These are phyloP conservation scores for Periphyllus acericola DNA, from an alignment of 2,888 invertebrate genomes.

Conservation along the genomic window DNA sequence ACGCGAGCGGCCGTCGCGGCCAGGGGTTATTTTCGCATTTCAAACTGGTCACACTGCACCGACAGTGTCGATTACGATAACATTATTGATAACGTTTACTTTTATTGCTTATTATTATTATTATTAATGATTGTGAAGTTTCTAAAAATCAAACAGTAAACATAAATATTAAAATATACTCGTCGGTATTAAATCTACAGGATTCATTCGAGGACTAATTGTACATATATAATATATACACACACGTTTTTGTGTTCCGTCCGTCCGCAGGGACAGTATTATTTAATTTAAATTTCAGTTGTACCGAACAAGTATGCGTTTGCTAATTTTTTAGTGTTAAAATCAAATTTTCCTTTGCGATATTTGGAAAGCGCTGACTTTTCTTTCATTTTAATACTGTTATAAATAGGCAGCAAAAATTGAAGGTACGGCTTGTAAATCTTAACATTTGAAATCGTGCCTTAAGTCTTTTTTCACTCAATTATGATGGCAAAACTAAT, in stretches of 20 bases:
- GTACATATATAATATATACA: no score
- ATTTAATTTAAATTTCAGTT: not conserved
- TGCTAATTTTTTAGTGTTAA: not conserved
- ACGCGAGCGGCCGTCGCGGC: not conserved
- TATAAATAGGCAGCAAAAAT: constrained; percentile 46
- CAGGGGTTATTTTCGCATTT: not conserved
- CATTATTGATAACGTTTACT: constrained; percentile 28
- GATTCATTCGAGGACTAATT: no score
- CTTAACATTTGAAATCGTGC: not conserved
- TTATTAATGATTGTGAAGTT: not conserved
- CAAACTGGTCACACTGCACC: not conserved
- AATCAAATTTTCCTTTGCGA: not conserved
- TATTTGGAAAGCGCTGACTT: not conserved
- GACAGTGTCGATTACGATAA: constrained; percentile 1
- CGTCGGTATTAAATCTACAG: not conserved
- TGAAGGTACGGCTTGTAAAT: constrained; percentile 40
- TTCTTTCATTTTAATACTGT: constrained; percentile 2
- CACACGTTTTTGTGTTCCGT: not conserved
- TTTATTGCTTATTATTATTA: not conserved
- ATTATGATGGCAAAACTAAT: not conserved
- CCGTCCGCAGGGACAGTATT: not conserved
- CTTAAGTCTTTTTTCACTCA: not conserved
- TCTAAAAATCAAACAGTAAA: not conserved
- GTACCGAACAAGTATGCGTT: not conserved
- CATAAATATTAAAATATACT: not conserved